phyloP scores from a whole-genome alignment of 2,888 invertebrate species.

The Laothoe populi region DNA sequence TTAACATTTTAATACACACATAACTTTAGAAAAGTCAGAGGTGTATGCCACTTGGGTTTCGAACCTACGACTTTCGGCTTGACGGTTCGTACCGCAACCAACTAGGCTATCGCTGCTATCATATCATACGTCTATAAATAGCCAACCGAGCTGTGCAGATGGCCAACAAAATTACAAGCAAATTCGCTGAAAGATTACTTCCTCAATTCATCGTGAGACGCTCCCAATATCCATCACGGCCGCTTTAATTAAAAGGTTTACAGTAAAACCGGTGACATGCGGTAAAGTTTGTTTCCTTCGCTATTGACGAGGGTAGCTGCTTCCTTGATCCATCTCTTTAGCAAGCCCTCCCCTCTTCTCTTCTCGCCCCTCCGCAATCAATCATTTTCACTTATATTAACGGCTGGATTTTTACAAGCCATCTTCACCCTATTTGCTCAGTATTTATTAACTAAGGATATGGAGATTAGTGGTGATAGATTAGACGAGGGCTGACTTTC shows the following conservation, averaged over 20 bases:
- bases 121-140: not conserved
- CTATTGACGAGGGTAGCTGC: conserved; percentile 20
- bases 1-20: too few relatives aligned
- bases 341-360: too few relatives aligned
- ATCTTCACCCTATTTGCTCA: conserved; percentile 21
- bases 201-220: conserved; percentile 12
- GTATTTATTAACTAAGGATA: conserved; percentile 30
- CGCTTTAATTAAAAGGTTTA: conserved; percentile 27
- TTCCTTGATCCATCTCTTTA: conserved; percentile 24
- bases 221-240: conserved; percentile 12
- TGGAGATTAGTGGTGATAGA: conserved; percentile 17
- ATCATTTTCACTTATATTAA: conserved; percentile 55
- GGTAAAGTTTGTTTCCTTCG: conserved; percentile 26
- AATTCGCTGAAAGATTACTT: conserved; percentile 8
- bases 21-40: too few relatives aligned
- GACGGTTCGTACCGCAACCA: too few relatives aligned
- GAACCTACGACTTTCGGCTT: too few relatives aligned
- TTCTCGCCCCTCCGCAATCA: conserved; percentile 45
- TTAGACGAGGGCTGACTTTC: not conserved
- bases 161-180: not conserved
- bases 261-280: conserved; percentile 28
- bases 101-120: too few relatives aligned
- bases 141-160: not conserved
- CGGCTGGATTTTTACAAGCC: conserved; percentile 28
- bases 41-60: too few relatives aligned